Conservation (phyloP, 2,888 invertebrate species). For the Melanophora roralis region DNA sequence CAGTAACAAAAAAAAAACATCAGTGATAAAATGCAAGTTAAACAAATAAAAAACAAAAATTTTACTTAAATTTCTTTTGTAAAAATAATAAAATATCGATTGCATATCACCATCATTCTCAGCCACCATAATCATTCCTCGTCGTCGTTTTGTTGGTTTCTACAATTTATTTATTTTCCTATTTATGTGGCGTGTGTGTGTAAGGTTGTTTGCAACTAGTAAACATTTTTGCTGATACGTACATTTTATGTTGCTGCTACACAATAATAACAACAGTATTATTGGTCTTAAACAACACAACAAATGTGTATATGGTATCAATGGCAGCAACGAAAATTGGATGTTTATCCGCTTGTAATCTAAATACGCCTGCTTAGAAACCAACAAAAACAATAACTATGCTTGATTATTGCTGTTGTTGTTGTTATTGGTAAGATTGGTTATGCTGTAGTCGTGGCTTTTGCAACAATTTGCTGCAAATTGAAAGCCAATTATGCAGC, state of each 20-base stretch:
- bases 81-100: conserved; percentile 57
- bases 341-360: conserved; percentile 58
- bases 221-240: conserved; percentile 34
- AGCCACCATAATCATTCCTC: not conserved
- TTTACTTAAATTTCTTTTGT: conserved; percentile 49
- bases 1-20: conserved; percentile 9
- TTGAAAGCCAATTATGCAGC: conserved; percentile 75
- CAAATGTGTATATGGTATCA: conserved; percentile 33
- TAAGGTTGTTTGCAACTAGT: not conserved
- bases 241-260: conserved; percentile 34
- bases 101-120: conserved; percentile 48
- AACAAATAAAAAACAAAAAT: conserved; percentile 17
- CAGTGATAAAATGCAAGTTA: conserved; percentile 44
- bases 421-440: conserved; percentile 9
- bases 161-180: conserved; percentile 1
- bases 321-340: conserved; percentile 36
- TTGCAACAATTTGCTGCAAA: conserved; percentile 75
- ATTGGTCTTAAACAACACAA: conserved; percentile 43
- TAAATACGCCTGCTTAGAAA: conserved; percentile 57
- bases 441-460: conserved; percentile 67
- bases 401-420: conserved; percentile 25
- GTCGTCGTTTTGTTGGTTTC: conserved; percentile 5
- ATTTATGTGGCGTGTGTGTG: not conserved
- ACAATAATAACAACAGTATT: conserved; percentile 50
- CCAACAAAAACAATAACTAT: conserved; percentile 51